These are phyloP conservation scores for Drosophila nasuta DNA, from an alignment of 1,140 invertebrate genomes.

Conservation along the genomic window DNA sequence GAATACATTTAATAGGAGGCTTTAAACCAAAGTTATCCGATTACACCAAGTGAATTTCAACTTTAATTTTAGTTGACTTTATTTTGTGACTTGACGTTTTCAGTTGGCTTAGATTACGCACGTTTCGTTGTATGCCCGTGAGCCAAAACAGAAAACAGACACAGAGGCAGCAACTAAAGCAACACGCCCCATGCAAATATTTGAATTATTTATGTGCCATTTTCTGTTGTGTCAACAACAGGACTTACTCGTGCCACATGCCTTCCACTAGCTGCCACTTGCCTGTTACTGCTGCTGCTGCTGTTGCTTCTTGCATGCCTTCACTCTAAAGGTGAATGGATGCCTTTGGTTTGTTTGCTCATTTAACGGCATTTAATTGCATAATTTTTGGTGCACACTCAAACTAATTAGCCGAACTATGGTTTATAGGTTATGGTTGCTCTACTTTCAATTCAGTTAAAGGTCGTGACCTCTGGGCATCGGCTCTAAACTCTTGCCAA, in stretches of 20 bases:
- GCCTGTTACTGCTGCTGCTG: not conserved
- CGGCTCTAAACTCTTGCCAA: not conserved
- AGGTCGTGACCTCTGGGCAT: slow-evolving; percentile 12
- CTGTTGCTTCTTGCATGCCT: not conserved
- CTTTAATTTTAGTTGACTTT: slow-evolving; percentile 8
- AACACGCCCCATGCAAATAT: slow-evolving; percentile 62
- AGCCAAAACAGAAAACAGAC: not conserved
- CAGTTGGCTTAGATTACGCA: slow-evolving; percentile 70
- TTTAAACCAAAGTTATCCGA: not conserved
- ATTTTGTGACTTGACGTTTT: slow-evolving; percentile 23
- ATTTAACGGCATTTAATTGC: slow-evolving; percentile 77
- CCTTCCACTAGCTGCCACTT: not conserved
- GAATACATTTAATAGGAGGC: not conserved
- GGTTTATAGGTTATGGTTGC: not conserved
- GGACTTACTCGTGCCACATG: not conserved
- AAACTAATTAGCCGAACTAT: slow-evolving; percentile 43
- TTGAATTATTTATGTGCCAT: slow-evolving; percentile 77
- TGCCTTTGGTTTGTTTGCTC: slow-evolving; percentile 64
- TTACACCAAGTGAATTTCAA: not conserved
- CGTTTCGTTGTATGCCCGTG: slow-evolving; percentile 61
- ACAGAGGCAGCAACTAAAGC: slow-evolving; percentile 14
- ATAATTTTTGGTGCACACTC: slow-evolving; percentile 65
- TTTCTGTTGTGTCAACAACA: slow-evolving; percentile 70
- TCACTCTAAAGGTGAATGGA: slow-evolving; percentile 18
- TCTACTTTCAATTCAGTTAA: not conserved